Evolutionary conservation across 2,888 invertebrate genomes (phyloP), one percentile per base, ranked within the genome.

Genomic region (Argynnis bischoffii): DNA sequence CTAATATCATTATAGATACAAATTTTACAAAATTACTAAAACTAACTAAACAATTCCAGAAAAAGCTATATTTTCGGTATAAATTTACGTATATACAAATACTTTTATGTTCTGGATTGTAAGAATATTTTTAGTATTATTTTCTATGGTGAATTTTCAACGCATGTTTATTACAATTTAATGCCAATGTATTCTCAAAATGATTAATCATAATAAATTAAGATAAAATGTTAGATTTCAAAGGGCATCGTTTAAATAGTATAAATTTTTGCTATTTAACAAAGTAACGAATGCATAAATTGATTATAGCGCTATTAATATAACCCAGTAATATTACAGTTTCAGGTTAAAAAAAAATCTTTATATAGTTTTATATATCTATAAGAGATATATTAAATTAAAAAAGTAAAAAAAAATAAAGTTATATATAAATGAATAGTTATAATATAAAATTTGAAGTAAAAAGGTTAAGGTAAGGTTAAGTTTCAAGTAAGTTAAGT

Each of bases 1-100:
- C 61, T 64, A 67, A 59, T 31, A 56, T 60, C 16, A 59, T 66
- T 61, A 67, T 69, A 69, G 61, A 67, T 65, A 66, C 50, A 64
- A 64, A 69, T 51, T 64, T 65, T 71, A 71, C 65, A 67, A 67
- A 67, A 67, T 63, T 54, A 69, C 50, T 57, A 67, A 67, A 50
- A 61, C 51, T 59, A 26, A 59, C 26, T 59, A 48, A 59, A 63
- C 55, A 60, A 56, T 54, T 56, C 31, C 13, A 54, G 26, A 57
- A 6, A n/a, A 70, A 65, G 67, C 70, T 65, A 67, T 18, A 48
- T 55, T 50, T 51, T 41, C 26, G 35, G 11, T 55, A 47, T 64
- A 54, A 63, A 48, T n/a, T 55, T 53, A 64, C 63, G 47, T 66
- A 68, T 63, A 66, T 66, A 63, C 63, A 71, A 64, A 64, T 46